Base-by-base conservation (phyloP, 2,888 invertebrate genomes). In the Serrognathus titanus region DNA sequence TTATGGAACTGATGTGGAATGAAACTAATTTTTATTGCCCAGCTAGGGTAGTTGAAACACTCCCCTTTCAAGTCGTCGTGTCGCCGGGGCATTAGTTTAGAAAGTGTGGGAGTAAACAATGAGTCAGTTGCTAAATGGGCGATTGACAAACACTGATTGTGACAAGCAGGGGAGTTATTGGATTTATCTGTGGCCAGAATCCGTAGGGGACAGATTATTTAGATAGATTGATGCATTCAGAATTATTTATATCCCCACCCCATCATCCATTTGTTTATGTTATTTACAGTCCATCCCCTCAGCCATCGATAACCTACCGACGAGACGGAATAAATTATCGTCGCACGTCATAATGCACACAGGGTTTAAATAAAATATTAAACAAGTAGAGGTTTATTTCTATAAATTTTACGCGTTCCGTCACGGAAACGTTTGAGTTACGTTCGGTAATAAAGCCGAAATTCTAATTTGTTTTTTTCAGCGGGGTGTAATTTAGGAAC, bases 121-220 rank as follows among this genome's bases (percentile, higher is more conserved):
- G 72, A 72, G 64, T 71, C 72, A 72, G 71, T 72, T 59, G 71
- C 66, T 71, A 71, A 73, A 71, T 68, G 69, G 69, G 66, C 72
- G 69, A 75, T 75, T 76, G 76, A 76, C 75, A 74, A 72, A 75
- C 75, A 76, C 66, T 75, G 76, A 75, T 75, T 76, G 73, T 75
- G 76, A 76, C 76, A 72, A 72, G 67, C 60, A 60, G 66, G 65
- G 72, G 71, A 70, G 66, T 70, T 73, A 73, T 73, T 71, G 72
- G 75, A 75, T 75, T 75, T 75, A 75, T 75, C 67, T 71, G 71
- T 63, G 73, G 72, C 68, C 66, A 66, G 57, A 61, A 61, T 61
- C 72, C 69, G 64, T 67, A 64, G 71, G 74, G 74, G 74, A 73
- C 72, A 71, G 73, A 75, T 75, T 75, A 75, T 72, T 69, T 70